Percentiles rank a stretch among this genome's conserved stretches.
These are phyloP conservation scores for Caloenas nicobarica DNA, from an alignment of 2,113 vertebrate species.

Conservation along the genomic window DNA sequence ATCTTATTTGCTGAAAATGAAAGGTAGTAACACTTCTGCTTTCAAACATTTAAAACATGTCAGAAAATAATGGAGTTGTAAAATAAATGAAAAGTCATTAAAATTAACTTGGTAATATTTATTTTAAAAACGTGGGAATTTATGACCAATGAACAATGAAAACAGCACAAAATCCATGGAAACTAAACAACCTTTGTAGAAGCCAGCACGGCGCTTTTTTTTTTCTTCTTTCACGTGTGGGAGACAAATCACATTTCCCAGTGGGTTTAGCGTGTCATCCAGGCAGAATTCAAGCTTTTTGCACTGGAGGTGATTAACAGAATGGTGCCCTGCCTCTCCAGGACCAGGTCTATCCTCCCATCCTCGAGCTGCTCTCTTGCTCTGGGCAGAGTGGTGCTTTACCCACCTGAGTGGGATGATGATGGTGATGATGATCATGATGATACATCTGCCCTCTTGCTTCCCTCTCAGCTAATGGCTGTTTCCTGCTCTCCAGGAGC, in stretches of 20 bases:
- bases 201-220: not conserved
- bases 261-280: not conserved
- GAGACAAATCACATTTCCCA: not conserved
- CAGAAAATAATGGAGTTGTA: not conserved
- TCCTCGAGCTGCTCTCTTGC: not conserved
- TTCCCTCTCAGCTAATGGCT: not conserved
- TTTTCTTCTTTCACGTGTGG: not conserved
- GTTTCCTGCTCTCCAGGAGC: not conserved
- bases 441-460: not conserved
- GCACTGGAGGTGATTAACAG: not conserved
- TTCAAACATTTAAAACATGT: constrained; percentile 1
- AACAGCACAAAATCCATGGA: not conserved
- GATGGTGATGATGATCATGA: not conserved
- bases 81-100: not conserved
- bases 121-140: constrained; percentile 15
- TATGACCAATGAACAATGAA: not conserved
- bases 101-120: not conserved
- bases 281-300: not conserved
- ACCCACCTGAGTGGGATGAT: not conserved
- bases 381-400: fast-evolving
- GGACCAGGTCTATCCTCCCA: not conserved
- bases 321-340: not conserved
- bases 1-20: not conserved
- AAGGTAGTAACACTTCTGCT: not conserved
- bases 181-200: not conserved